These are phyloP conservation scores for Trachelus tabidus DNA, from an alignment of 2,888 invertebrate species.

Conservation along the genomic window DNA sequence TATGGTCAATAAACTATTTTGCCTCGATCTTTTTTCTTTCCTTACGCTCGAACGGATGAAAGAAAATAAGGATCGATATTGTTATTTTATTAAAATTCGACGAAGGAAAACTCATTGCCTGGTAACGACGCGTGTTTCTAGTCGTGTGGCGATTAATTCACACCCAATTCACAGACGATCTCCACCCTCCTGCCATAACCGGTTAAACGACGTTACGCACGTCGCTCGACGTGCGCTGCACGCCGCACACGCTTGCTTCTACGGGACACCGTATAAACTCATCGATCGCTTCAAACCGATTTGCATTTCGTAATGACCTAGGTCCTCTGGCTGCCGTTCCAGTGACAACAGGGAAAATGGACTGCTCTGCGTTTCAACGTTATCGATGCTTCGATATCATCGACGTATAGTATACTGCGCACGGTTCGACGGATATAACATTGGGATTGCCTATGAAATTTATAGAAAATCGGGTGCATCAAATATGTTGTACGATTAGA, in stretches of 20 bases:
- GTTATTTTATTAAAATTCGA: neutral
- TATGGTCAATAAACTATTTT: neutral
- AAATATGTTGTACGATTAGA: neutral
- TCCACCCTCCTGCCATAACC: slow-evolving; percentile 39
- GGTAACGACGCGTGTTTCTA: slow-evolving; percentile 62
- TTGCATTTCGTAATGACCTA: slow-evolving; percentile 63
- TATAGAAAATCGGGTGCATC: neutral
- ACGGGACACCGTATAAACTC: slow-evolving; percentile 50
- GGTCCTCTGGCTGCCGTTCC: slow-evolving; percentile 16
- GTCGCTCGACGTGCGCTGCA: slow-evolving; percentile 24
- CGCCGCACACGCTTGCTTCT: slow-evolving; percentile 28
- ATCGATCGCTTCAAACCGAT: slow-evolving; percentile 58
- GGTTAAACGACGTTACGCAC: slow-evolving; percentile 58
- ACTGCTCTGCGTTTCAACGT: slow-evolving; percentile 2
- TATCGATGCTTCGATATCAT: neutral
- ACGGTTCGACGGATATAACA: neutral
- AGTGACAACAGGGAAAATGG: slow-evolving; percentile 22
- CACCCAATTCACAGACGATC: slow-evolving; percentile 46
- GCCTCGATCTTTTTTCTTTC: neutral
- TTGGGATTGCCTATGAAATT: neutral
- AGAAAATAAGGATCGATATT: neutral
- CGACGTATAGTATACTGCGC: neutral
- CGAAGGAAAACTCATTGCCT: slow-evolving; percentile 49
- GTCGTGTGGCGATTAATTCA: slow-evolving; percentile 52
- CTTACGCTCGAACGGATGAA: neutral